Base-by-base conservation (phyloP, 2,797 vertebrate genomes). In the Acanthurus leucopareius region DNA sequence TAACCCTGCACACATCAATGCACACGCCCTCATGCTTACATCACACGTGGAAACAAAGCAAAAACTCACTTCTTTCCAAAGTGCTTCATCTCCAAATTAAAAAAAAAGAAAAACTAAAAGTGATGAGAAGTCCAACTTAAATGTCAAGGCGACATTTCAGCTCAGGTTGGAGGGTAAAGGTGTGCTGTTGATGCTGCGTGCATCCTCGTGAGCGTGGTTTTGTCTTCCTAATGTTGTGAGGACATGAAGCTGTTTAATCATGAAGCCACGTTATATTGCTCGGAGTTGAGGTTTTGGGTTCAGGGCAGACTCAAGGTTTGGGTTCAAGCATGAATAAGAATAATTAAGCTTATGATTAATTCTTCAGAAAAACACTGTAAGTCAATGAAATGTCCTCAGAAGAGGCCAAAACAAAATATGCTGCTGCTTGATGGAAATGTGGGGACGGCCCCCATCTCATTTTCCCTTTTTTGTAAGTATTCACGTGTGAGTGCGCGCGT, bases 101-200 rank as follows among this genome's bases (percentile, higher is more conserved):
- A 65, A 7, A 75, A 7, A 7, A 35, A 35, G 7, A 35, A 35
- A 35, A 80, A 60, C 5, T 77, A 35, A 35, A 80, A 60, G 4
- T 77, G 69, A 80, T 73, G 68, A 65, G 48, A 51, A 75, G 66
- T 76, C 64, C 62, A 70, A 64, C 28, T 83, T 77, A 83, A 91
- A 92, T 89, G 89, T 82, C 86, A 88, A 40, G 72, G 57, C 19
- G 42, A 81, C 82, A 88, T 86, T 86, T 88, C 66, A 75, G 73
- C 77, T 82, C 64, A 58, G 73, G 48, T 68, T 51, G 60, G 25
- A 68, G 57, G 70, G 25, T 59, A 73, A 59, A 4, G n/a, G 40
- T 35, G 48, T 71, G 61, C n/a, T 68, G 20, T 35, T 77, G 56
- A 22, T 15, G 45, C 19, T 40, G 59, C 16, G 67, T 56, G 66